Conservation (phyloP, 2,797 vertebrate genomes). For the Eupleurogrammus muticus region DNA sequence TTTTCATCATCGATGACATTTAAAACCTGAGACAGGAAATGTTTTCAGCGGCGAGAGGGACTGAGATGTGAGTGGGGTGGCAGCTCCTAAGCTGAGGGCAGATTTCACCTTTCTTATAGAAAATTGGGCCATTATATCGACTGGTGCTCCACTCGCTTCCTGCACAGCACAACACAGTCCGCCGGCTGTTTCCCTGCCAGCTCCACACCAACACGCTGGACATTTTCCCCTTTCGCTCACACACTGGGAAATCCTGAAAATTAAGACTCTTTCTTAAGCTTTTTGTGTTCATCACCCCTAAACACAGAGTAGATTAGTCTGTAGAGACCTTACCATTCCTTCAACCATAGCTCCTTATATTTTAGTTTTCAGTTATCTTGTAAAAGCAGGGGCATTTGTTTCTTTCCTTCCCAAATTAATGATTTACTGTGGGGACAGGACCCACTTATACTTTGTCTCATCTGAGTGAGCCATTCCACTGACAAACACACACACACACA, state of each 20-base stretch:
- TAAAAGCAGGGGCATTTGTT: background rate
- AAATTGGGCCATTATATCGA: conserved; percentile 22
- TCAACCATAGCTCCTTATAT: background rate
- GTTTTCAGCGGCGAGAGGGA: conserved; percentile 18
- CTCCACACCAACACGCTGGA: background rate
- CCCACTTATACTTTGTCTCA: background rate
- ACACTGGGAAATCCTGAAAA: background rate
- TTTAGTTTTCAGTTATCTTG: background rate
- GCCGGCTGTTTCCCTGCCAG: conserved; percentile 8
- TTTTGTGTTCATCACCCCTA: background rate
- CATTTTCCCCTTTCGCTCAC: background rate
- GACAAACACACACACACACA: conserved; percentile 18
- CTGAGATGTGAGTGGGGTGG: background rate
- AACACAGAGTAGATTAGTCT: background rate
- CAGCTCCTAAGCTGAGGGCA: background rate
- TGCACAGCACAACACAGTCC: no score
- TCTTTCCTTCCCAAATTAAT: background rate
- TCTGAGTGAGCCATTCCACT: background rate
- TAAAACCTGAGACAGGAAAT: conserved; percentile 20
- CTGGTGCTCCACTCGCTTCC: background rate
- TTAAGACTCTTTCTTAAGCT: background rate
- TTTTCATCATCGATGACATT: conserved; percentile 1
- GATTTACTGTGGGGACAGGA: background rate
- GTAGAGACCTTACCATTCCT: background rate
- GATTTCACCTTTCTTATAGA: conserved; percentile 7